These are phyloP conservation scores for Psittacula echo DNA, from an alignment of 2,797 vertebrate genomes.

Conservation along the genomic window DNA sequence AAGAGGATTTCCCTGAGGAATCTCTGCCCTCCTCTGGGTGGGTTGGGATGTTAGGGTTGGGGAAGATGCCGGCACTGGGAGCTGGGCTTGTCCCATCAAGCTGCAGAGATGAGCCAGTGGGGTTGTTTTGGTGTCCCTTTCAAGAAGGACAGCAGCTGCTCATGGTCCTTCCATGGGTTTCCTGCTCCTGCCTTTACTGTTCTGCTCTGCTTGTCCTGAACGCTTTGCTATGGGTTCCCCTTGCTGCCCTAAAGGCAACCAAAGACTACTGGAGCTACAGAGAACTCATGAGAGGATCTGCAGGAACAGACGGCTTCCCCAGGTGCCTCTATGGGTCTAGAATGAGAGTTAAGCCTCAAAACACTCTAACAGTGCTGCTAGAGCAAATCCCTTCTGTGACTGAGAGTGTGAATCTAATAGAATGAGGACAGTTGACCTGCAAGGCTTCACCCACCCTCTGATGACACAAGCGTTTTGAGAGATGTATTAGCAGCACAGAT, in stretches of 20 bases:
- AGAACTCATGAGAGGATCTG: neutral
- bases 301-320: rapidly evolving
- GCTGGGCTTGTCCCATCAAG: neutral
- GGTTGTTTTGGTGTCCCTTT: neutral
- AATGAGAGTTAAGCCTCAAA: rapidly evolving
- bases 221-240: neutral
- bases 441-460: neutral
- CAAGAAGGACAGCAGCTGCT: neutral
- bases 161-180: neutral
- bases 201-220: neutral
- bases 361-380: neutral
- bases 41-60: neutral
- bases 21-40: neutral
- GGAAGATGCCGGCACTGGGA: neutral
- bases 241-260: neutral
- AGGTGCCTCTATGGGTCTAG: rapidly evolving
- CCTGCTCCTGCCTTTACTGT: neutral
- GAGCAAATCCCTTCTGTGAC: neutral
- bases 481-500: neutral
- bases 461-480: neutral
- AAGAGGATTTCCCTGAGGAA: neutral
- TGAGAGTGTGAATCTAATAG: neutral
- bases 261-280: neutral
- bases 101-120: rapidly evolving
- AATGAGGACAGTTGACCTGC: neutral